Evolutionary conservation across 1,140 invertebrate genomes (phyloP), one percentile per base, ranked within the genome.

Genomic region (Ostrea denselamellosa): DNA sequence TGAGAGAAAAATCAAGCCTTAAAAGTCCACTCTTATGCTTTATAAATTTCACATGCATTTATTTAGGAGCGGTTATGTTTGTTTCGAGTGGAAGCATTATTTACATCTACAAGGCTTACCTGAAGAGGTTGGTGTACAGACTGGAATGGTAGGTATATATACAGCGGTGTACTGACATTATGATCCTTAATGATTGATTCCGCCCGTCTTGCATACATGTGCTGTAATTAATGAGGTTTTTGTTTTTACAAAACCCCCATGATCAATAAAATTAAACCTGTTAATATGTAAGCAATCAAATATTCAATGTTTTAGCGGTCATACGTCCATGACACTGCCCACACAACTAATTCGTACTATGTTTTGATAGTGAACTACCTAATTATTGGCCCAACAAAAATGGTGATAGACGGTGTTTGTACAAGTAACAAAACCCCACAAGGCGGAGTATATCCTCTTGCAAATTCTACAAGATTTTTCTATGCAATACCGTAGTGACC

Each of bases 91-190:
- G 5, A 44, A 44, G 34, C 34, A 44, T 44, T 44, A 5, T 44
- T 44, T 5, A 44, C 5, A 5, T 5, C 5, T 44, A 44, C 2
- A 28, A 34, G 71, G 17, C 8, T 83, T 87, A 92, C 94, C 91
- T 95, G 87, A 10, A 93, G 87, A n/a, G 93, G 94, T 8, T 85
- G 22, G 84, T 94, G 94, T n/a, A 94, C 93, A 10, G 92, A 90
- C 86, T 94, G 93, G 89, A 94, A 93, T 0, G 94, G 91, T 25
- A 94, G 83, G 65, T 94, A 94, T 14, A 94, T 84, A 82, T 93
- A 94, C 65, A 94, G 85, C 1, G 93, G 93, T 71, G 91, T 68
- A 34, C 51, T 86, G 51, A 85, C 77, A 62, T 92, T 89, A 83
- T 93, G 91, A 17, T 85, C 56, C 9, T 65, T 22, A 14, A 93